Percentiles rank a stretch among this genome's conserved stretches.
phyloP scores from a whole-genome alignment of 2,888 invertebrate species.

The Alsophila aescularia region DNA sequence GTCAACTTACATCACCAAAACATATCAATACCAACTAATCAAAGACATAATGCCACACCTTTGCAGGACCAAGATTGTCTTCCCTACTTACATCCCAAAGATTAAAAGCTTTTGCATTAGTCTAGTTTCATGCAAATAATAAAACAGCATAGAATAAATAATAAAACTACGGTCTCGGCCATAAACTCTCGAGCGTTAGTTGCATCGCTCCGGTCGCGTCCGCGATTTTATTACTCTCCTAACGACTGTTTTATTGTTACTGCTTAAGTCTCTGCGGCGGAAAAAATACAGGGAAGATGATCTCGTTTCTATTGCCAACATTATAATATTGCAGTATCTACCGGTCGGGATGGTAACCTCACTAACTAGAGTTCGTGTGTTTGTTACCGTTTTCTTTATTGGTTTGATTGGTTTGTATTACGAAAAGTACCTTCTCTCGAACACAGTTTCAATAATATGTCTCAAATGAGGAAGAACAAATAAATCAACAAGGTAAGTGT shows the following conservation, averaged over 20 bases:
- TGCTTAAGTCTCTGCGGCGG: slow-evolving; percentile 34
- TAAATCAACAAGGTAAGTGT: too few relatives aligned
- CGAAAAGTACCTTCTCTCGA: too few relatives aligned
- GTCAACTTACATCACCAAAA: too few relatives aligned
- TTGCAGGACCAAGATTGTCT: background rate
- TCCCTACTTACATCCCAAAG: background rate
- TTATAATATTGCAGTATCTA: slow-evolving; percentile 38
- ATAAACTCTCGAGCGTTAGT: background rate
- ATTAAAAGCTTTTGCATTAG: too few relatives aligned
- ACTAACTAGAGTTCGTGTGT: too few relatives aligned
- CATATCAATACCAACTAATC: too few relatives aligned
- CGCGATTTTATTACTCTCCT: slow-evolving; percentile 41
- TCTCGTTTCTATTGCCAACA: slow-evolving; percentile 50
- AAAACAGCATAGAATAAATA: slow-evolving; percentile 7
- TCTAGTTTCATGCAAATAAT: slow-evolving; percentile 12
- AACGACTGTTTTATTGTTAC: slow-evolving; percentile 53
- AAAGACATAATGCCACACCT: too few relatives aligned
- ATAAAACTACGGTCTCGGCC: background rate
- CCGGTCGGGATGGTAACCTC: too few relatives aligned
- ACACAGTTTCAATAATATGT: too few relatives aligned
- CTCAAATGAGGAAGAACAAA: too few relatives aligned
- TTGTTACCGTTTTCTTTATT: too few relatives aligned
- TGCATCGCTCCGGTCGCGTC: slow-evolving; percentile 34
- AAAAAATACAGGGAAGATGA: slow-evolving; percentile 56
- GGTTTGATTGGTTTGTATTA: too few relatives aligned